These are phyloP conservation scores for Azorinus chamasolen DNA, from an alignment of 2,888 invertebrate species.

Conservation along the genomic window DNA sequence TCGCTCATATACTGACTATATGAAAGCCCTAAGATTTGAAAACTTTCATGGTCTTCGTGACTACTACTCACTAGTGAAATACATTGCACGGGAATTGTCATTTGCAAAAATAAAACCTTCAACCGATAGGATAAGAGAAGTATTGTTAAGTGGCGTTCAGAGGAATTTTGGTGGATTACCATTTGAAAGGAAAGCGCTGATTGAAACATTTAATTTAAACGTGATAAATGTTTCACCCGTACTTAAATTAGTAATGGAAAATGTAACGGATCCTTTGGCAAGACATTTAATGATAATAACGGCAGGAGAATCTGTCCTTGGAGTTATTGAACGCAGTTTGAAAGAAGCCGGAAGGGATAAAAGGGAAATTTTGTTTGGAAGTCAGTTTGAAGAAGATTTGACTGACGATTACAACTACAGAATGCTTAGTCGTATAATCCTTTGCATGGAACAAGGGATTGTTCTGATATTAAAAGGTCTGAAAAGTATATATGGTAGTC, in stretches of 20 bases:
- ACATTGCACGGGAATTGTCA: constrained; percentile 12
- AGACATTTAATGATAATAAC: constrained; percentile 71
- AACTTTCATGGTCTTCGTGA: constrained; percentile 72
- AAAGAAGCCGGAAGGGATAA: constrained; percentile 42
- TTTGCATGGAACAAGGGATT: constrained; percentile 76
- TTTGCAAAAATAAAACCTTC: background rate
- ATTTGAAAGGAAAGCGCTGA: constrained; percentile 43
- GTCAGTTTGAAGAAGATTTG: constrained; percentile 74
- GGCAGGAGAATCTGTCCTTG: constrained; percentile 67
- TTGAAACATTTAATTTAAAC: constrained; percentile 40
- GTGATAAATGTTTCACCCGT: constrained; percentile 17
- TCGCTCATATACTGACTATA: constrained; percentile 32
- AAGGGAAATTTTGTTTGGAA: constrained; percentile 71
- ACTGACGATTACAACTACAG: constrained; percentile 75
- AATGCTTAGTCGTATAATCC: constrained; percentile 71
- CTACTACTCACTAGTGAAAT: constrained; percentile 64
- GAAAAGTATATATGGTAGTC: constrained; percentile 72
- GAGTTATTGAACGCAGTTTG: constrained; percentile 61
- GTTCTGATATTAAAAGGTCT: constrained; percentile 72
- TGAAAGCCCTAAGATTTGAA: constrained; percentile 42
- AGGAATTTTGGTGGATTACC: constrained; percentile 74
- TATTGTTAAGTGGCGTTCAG: constrained; percentile 61
- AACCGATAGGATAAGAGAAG: too few relatives aligned
- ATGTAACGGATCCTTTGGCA: constrained; percentile 61
- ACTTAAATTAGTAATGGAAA: constrained; percentile 62